These are phyloP conservation scores for Pomacea canaliculata DNA, from an alignment of 2,888 invertebrate genomes.

Conservation along the genomic window DNA sequence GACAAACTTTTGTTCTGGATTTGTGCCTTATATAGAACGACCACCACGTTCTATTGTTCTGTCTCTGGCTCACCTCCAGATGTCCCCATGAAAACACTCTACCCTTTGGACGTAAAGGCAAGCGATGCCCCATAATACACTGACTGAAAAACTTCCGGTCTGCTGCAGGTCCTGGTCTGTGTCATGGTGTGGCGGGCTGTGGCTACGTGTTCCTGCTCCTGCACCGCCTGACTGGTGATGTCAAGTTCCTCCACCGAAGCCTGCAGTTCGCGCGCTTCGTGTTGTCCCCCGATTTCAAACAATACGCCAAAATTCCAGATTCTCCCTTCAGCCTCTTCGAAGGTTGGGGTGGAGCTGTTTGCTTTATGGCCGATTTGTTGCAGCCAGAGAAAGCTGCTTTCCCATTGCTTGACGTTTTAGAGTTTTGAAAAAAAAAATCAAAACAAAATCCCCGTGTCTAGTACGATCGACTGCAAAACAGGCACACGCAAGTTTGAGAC, in stretches of 20 bases:
- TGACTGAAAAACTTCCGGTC: no score
- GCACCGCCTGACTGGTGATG: slow-evolving; percentile 80
- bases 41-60: no score
- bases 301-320: slow-evolving; percentile 82
- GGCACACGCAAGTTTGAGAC: no score
- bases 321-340: slow-evolving; percentile 87
- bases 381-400: slow-evolving; percentile 82
- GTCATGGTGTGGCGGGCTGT: slow-evolving; percentile 78
- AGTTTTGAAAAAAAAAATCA: neutral
- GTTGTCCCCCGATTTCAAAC: slow-evolving; percentile 59
- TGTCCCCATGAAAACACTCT: no score
- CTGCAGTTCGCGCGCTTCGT: slow-evolving; percentile 83
- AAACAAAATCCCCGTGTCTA: no score
- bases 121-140: no score
- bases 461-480: no score
- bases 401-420: slow-evolving; percentile 82
- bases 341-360: slow-evolving; percentile 88
- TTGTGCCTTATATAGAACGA: no score
- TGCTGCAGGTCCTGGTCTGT: slow-evolving; percentile 81
- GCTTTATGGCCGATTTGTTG: slow-evolving; percentile 83
- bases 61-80: no score
- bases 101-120: no score
- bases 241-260: slow-evolving; percentile 80
- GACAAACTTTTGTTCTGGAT: no score
- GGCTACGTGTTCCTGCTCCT: slow-evolving; percentile 73